phyloP scores from a whole-genome alignment of 2,888 invertebrate species.

The Cosmorhoe ocellata region DNA sequence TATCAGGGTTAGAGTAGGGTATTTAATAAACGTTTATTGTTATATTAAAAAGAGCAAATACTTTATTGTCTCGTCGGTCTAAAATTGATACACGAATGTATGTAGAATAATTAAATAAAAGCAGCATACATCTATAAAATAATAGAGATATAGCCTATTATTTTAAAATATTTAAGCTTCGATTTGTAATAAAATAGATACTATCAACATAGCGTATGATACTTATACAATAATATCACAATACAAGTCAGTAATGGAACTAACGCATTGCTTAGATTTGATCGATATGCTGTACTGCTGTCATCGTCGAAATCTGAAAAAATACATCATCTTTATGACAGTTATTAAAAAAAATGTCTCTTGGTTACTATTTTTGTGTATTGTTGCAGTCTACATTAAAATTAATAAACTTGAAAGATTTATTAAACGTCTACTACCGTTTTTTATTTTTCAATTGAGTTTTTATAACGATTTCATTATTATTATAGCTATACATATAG shows the following conservation, averaged over 20 bases:
- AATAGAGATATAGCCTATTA: too few species aligned
- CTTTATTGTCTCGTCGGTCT: conserved; percentile 67
- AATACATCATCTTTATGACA: background rate
- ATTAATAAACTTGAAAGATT: too few species aligned
- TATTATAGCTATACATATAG: too few species aligned
- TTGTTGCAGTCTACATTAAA: too few species aligned
- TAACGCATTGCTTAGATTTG: conserved; percentile 43
- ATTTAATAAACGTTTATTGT: background rate
- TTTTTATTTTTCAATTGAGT: too few species aligned
- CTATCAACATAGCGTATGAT: conserved; percentile 55
- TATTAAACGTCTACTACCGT: too few species aligned
- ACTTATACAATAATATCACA: conserved; percentile 44
- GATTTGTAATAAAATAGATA: conserved; percentile 2
- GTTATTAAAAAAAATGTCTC: too few species aligned
- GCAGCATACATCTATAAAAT: conserved; percentile 24
- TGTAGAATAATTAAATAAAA: conserved; percentile 25
- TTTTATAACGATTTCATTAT: too few species aligned
- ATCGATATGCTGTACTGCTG: conserved; percentile 51
- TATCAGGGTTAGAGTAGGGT: background rate
- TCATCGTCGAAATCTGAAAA: conserved; percentile 65
- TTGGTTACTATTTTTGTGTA: too few species aligned
- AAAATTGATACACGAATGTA: conserved; percentile 34
- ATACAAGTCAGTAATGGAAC: conserved; percentile 44
- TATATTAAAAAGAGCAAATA: conserved; percentile 25
- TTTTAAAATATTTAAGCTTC: too few species aligned